Conservation (phyloP, 2,797 vertebrate species). For the Rhinogobio ventralis region DNA sequence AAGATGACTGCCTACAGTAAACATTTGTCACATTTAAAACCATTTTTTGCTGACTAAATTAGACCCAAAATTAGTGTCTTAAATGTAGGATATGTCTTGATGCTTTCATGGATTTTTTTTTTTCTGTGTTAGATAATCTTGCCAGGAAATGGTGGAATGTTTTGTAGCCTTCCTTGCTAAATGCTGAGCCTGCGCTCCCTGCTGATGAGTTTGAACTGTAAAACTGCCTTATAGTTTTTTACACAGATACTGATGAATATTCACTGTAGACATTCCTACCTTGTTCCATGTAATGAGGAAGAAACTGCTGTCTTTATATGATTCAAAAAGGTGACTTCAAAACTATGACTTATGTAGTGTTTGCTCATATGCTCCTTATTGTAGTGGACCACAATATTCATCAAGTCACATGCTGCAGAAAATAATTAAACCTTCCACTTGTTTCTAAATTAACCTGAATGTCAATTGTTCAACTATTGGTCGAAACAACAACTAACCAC, state of each 20-base stretch:
- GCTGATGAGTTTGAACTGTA: slow-evolving; percentile 52
- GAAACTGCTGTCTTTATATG: slow-evolving; percentile 19
- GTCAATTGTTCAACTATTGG: slow-evolving; percentile 66
- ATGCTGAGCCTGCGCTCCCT: slow-evolving; percentile 47
- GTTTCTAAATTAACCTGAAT: slow-evolving; percentile 35
- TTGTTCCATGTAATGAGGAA: slow-evolving; percentile 19
- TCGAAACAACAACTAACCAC: slow-evolving; percentile 68
- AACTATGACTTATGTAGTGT: slow-evolving; percentile 48
- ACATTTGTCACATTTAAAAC: slow-evolving; percentile 25
- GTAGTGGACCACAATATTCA: slow-evolving; percentile 43
- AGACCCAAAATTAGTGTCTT: slow-evolving; percentile 55
- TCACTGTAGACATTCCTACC: slow-evolving; percentile 29
- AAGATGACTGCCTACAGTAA: neutral
- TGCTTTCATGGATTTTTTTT: slow-evolving; percentile 23
- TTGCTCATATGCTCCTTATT: slow-evolving; percentile 42
- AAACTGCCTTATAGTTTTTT: slow-evolving; percentile 62
- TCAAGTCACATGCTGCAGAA: slow-evolving; percentile 35
- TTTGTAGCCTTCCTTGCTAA: slow-evolving; percentile 54
- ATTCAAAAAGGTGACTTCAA: slow-evolving; percentile 23
- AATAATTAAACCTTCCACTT: neutral
- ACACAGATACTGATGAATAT: slow-evolving; percentile 13
- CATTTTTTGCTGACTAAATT: slow-evolving; percentile 59
- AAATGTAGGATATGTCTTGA: slow-evolving; percentile 50
- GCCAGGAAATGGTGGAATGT: slow-evolving; percentile 49
- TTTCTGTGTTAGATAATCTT: slow-evolving; percentile 28